Conservation (phyloP, 1,140 invertebrate species). For the Polyergus mexicanus region DNA sequence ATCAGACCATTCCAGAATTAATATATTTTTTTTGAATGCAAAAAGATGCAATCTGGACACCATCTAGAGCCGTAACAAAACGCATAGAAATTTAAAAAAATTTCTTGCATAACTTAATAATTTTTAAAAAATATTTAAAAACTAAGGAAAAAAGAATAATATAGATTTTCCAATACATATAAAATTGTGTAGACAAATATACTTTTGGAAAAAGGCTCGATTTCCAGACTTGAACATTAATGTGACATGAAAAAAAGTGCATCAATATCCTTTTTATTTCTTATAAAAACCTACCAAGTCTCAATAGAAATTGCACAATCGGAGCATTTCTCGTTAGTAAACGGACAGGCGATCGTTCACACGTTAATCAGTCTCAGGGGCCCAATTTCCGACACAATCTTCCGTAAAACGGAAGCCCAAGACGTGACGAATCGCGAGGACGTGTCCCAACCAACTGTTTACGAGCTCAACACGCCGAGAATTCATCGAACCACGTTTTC, state of each 20-base stretch:
- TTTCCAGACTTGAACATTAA: not conserved
- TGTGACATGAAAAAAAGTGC: not conserved
- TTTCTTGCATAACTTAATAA: not conserved
- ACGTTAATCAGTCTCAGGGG: conserved; percentile 41
- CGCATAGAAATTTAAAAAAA: not conserved
- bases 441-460: conserved; percentile 41
- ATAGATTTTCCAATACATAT: not conserved
- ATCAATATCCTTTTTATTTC: not conserved
- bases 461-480: not conserved
- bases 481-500: conserved; percentile 38
- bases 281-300: not conserved
- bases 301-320: not conserved
- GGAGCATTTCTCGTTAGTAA: conserved; percentile 21
- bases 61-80: not conserved
- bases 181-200: not conserved
- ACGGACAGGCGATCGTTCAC: conserved; percentile 39
- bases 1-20: not conserved
- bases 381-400: conserved; percentile 46
- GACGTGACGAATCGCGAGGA: conserved; percentile 62
- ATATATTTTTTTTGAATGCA: not conserved
- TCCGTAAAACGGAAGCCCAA: conserved; percentile 48
- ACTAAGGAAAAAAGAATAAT: not conserved
- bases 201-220: not conserved
- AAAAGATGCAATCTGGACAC: no score
- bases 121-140: not conserved